Percentiles rank a stretch among this genome's conserved stretches.
Conservation (phyloP, 2,113 vertebrate genomes). For the Ranitomeya variabilis region DNA sequence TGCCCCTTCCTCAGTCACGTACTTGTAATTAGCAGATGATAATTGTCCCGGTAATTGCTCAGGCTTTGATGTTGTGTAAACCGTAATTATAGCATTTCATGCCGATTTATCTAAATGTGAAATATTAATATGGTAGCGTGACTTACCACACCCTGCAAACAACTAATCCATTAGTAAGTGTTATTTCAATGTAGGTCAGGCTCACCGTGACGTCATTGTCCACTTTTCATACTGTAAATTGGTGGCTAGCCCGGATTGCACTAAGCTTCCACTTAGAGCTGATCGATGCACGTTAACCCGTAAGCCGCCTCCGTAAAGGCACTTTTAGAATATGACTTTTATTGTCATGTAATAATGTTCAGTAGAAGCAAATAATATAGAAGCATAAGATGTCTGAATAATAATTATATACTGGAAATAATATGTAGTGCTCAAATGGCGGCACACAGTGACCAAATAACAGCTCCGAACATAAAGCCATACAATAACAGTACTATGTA, state of each 20-base stretch:
- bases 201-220: background rate
- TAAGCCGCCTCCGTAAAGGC: background rate
- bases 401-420: too few species aligned
- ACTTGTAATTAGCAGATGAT: background rate
- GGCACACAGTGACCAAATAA: too few species aligned
- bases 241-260: background rate
- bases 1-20: background rate
- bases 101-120: background rate
- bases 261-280: background rate
- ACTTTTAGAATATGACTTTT: background rate
- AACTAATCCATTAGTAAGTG: background rate
- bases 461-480: too few species aligned
- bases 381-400: background rate
- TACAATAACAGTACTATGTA: too few species aligned
- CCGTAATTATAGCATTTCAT: background rate
- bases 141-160: background rate
- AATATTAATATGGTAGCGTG: background rate
- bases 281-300: background rate
- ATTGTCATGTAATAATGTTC: too few species aligned
- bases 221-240: background rate
- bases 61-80: background rate
- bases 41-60: background rate
- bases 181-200: background rate
- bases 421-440: too few species aligned
- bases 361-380: background rate